Conservation (phyloP, 2,888 invertebrate genomes). For the Cinara cedri region DNA sequence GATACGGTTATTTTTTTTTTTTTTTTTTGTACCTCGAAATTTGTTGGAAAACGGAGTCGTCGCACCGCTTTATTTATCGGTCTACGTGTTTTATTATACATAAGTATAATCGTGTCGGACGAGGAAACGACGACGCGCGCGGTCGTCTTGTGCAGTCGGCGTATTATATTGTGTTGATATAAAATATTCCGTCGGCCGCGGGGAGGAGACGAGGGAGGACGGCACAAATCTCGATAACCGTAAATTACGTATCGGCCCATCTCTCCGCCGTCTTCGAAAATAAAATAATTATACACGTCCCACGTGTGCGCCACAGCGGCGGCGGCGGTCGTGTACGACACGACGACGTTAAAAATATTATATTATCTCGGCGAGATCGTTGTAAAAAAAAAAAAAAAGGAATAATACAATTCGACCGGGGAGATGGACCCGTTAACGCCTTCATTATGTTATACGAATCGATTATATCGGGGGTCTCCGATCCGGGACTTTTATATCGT, state of each 20-base stretch:
- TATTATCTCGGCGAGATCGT: background rate
- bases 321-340: background rate
- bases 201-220: no score
- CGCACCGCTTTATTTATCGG: no score
- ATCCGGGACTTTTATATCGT: background rate
- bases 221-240: constrained; percentile 17
- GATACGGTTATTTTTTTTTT: no score
- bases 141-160: background rate
- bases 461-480: constrained; percentile 23
- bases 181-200: no score
- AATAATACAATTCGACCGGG: background rate
- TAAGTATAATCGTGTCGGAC: background rate
- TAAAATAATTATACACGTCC: constrained; percentile 35
- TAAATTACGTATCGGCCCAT: constrained; percentile 16
- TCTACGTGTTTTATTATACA: no score
- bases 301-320: constrained; percentile 2
- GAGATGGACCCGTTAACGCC: constrained; percentile 1
- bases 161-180: no score
- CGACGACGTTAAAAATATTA: no score
- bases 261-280: background rate
- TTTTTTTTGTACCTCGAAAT: no score
- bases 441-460: constrained; percentile 18
- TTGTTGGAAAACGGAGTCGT: no score
- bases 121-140: background rate
- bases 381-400: background rate